Conservation (phyloP, 2,888 invertebrate species). For the Octonoba sinensis region DNA sequence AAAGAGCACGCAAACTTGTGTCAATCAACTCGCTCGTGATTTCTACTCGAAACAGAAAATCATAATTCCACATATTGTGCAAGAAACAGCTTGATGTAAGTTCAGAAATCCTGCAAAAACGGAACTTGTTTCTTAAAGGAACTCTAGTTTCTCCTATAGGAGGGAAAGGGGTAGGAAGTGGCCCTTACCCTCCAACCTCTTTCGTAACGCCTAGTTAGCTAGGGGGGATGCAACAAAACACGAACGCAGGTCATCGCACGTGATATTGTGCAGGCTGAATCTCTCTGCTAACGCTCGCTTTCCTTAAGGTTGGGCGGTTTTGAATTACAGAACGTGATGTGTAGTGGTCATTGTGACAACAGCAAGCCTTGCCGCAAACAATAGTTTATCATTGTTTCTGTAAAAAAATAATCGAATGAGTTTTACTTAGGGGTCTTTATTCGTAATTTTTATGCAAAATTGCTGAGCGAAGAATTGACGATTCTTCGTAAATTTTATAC, state of each 20-base stretch:
- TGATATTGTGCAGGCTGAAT: constrained; percentile 14
- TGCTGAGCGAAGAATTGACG: no score
- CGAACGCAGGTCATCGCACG: constrained; percentile 35
- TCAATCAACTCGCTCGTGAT: no score
- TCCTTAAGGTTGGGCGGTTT: not conserved
- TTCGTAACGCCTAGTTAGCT: constrained; percentile 22
- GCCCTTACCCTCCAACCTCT: constrained; percentile 18
- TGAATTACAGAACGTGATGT: no score
- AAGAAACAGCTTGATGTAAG: constrained; percentile 28
- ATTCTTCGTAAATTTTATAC: no score
- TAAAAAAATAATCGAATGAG: no score
- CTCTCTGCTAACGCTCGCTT: constrained; percentile 15
- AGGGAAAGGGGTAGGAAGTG: constrained; percentile 11
- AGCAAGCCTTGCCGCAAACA: no score
- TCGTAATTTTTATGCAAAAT: no score
- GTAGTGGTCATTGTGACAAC: no score
- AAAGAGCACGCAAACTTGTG: no score
- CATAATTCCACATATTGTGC: constrained; percentile 26
- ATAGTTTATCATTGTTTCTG: no score
- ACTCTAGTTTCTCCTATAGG: constrained; percentile 30
- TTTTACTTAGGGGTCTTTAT: no score
- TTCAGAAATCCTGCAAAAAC: constrained; percentile 17
- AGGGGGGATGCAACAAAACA: not conserved
- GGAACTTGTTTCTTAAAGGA: constrained; percentile 38
- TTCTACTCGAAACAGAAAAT: no score